A percentile compares a stretch with the other conserved stretches of the same genome.
phyloP scores from a whole-genome alignment of 2,797 vertebrate genomes.

The Myotis planiceps region DNA sequence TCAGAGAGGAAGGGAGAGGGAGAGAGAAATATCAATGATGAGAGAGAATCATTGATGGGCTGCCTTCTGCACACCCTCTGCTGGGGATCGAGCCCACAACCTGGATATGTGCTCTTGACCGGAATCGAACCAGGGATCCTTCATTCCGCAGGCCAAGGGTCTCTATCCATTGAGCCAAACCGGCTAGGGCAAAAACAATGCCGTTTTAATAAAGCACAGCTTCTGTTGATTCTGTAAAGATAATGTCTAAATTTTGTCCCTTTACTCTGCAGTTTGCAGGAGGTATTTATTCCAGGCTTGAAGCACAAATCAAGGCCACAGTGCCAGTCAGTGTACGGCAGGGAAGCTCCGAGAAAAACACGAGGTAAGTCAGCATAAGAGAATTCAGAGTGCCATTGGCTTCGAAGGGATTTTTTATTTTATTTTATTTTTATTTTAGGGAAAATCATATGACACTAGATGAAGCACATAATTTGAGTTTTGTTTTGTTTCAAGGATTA shows the following conservation, averaged over 20 bases:
- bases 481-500: not conserved
- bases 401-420: not conserved
- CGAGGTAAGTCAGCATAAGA: constrained; percentile 86
- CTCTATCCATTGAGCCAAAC: too few species aligned
- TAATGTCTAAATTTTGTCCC: constrained; percentile 14
- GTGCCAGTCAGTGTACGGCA: constrained; percentile 89
- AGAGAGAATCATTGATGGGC: too few species aligned
- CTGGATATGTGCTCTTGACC: too few species aligned
- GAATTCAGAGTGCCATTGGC: not conserved
- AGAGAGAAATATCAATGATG: too few species aligned
- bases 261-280: constrained; percentile 90
- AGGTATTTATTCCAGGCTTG: constrained; percentile 95
- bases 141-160: too few species aligned
- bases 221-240: not conserved
- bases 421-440: not conserved
- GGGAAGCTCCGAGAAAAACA: constrained; percentile 91
- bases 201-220: constrained; percentile 14
- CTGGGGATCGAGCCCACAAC: too few species aligned
- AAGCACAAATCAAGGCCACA: constrained; percentile 93
- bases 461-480: not conserved
- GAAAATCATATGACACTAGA: not conserved
- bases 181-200: not conserved
- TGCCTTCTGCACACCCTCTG: too few species aligned
- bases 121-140: too few species aligned
- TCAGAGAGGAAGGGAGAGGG: too few species aligned